Evolutionary conservation across 2,888 invertebrate genomes (phyloP), one percentile per base, ranked within the genome.

Genomic region (Agrochola macilenta): DNA sequence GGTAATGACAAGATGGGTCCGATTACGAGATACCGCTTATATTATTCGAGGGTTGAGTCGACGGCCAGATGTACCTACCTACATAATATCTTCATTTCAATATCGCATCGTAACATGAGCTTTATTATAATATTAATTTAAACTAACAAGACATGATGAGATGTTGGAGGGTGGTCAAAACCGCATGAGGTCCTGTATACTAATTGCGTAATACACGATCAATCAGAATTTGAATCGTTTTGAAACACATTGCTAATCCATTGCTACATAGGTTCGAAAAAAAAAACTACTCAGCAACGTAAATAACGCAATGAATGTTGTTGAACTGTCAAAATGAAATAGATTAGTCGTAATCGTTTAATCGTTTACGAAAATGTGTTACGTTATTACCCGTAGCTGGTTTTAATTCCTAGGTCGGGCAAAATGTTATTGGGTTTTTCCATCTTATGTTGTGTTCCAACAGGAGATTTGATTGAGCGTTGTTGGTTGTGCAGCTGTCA

Each of bases 1-100:
- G 76, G 80, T 83, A 81, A 82, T 82, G 74, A 79, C 83, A 70
- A 84, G 84, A 83, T 80, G 76, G 71, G 70, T 63, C 61, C 70
- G 76, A 84, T 83, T 83, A 80, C 70, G 66, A 69, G 39, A 61
- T 63, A 66, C 61, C 84, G 80, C 70, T 79, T 83, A 75, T 71
- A 82, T 82, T 80, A 84, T 76, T 72, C 57, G 72, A 61, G 71
- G 84, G 84, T 70, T 79, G n/a, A 74, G 63, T 70, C 26, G 52
- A 54, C 57, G 39, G 60, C 46, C 64, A 71, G 66, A 83, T 78
- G 69, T 78, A 78, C 46, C 54, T 78, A 78, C 46, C 54, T 49
- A 71, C 35, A 57, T 69, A 61, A 83, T 81, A 71, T 65, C 65
- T 73, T 68, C 65, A 78, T 73, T 81, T 78, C 65, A 78, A 83